A percentile compares a stretch with the other conserved stretches of the same genome.
phyloP scores from a whole-genome alignment of 1,140 invertebrate genomes.

The Akabosia matsudoensis region DNA sequence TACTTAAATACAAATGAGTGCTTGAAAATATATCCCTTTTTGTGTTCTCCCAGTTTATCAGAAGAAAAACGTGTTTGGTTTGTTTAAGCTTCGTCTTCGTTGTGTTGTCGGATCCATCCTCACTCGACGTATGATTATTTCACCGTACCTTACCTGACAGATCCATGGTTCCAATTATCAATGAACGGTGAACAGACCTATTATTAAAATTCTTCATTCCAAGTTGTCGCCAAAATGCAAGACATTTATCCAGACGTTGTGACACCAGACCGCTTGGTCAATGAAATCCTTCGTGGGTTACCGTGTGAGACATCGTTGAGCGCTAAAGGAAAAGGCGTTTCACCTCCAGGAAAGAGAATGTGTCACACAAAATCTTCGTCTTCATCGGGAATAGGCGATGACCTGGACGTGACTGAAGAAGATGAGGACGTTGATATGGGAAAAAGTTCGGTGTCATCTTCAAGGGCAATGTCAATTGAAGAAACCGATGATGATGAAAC shows the following conservation, averaged over 20 bases:
- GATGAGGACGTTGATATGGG: constrained; percentile 12
- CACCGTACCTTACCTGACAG: too few relatives aligned
- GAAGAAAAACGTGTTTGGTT: too few relatives aligned
- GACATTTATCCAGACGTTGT: constrained; percentile 38
- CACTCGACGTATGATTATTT: too few relatives aligned
- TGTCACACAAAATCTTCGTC: not conserved
- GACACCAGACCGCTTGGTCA: constrained; percentile 39
- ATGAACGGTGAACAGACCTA: too few relatives aligned
- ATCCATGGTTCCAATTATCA: too few relatives aligned
- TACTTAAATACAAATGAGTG: too few relatives aligned
- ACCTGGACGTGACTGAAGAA: constrained; percentile 8
- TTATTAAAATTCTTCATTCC: too few relatives aligned
- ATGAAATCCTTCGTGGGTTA: constrained; percentile 37
- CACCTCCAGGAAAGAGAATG: not conserved
- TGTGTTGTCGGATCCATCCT: too few relatives aligned
- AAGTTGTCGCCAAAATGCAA: constrained; percentile 36
- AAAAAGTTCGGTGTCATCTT: constrained; percentile 6
- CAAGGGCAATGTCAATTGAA: constrained; percentile 24
- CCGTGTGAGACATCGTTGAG: not conserved
- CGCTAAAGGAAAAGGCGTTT: not conserved
- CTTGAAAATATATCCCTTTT: too few relatives aligned
- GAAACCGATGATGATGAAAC: not conserved
- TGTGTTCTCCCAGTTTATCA: too few relatives aligned
- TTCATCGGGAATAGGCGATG: constrained; percentile 14
- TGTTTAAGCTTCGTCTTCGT: too few relatives aligned